Evolutionary conservation across 30 jellyfish, hydroid and myxozoan genomes (phyloP).

Genomic region (Calvadosia cruxmelitensis): DNA sequence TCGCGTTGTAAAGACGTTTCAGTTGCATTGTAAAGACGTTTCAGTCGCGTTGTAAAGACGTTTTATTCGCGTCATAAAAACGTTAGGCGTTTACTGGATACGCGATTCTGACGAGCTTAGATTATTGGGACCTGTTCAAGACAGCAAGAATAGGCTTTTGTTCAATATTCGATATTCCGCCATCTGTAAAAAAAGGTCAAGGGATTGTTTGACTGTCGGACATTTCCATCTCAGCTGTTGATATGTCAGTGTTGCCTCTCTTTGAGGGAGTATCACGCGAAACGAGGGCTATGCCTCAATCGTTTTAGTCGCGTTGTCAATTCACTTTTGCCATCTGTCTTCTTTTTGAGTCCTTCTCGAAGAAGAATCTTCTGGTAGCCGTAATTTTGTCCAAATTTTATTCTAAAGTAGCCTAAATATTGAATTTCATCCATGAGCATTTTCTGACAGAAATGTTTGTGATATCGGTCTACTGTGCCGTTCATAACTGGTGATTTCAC

Average conservation of each 20-base stretch:
- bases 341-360: conserved; percentile 44
- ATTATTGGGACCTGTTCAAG: too few relatives aligned
- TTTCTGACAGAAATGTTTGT: conserved; percentile 57
- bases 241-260: not conserved
- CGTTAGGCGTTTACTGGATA: too few relatives aligned
- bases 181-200: too few relatives aligned
- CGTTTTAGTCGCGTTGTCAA: not conserved
- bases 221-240: not conserved
- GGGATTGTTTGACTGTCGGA: too few relatives aligned
- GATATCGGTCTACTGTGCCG: conserved; percentile 57
- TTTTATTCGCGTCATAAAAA: too few relatives aligned
- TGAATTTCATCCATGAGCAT: conserved; percentile 65
- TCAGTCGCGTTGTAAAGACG: too few relatives aligned
- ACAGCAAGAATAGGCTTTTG: too few relatives aligned
- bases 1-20: too few relatives aligned
- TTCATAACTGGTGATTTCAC: conserved; percentile 51
- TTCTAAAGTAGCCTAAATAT: conserved; percentile 60
- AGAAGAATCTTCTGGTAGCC: conserved; percentile 62
- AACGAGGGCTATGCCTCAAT: not conserved
- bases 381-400: conserved; percentile 45
- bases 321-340: not conserved
- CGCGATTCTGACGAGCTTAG: too few relatives aligned
- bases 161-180: too few relatives aligned
- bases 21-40: too few relatives aligned
- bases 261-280: too few relatives aligned